Evolutionary conservation across 2,888 invertebrate genomes (phyloP), one percentile per base, ranked within the genome.

Genomic region (Cacoxenus indagator): DNA sequence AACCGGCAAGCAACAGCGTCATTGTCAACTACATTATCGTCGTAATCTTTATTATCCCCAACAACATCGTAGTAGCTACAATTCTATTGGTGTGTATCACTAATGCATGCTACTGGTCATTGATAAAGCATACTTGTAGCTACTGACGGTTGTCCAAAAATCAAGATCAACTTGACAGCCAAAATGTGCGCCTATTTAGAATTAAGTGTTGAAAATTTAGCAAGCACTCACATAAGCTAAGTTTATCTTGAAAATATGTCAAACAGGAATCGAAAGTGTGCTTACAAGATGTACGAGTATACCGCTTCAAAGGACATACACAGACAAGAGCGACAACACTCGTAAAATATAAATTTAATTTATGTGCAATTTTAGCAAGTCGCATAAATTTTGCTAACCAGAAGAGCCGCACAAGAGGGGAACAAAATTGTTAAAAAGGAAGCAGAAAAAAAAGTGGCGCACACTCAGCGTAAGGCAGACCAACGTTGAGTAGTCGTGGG

Each of bases 271-370:
- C 59, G 54, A 67, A 73, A 67, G 67, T 67, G 66, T 73, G 69
- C 74, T 64, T 69, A 75, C 70, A 66, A 65, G 65, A 73, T n/a
- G n/a, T n/a, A n/a, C n/a, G n/a, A n/a, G n/a, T n/a, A n/a, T n/a
- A n/a, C n/a, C n/a, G n/a, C n/a, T n/a, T n/a, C n/a, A n/a, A n/a
- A n/a, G n/a, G n/a, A n/a, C n/a, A n/a, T n/a, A n/a, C n/a, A n/a
- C n/a, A n/a, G 22, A 48, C 17, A 22, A 51, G 6, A 22, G 11
- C 22, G 22, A 51, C 8, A 22, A 51, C 51, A 57, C 57, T 26
- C 80, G 82, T 81, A 83, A 83, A 82, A 81, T 81, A 81, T 81
- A 82, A 82, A 81, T 81, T 81, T 81, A 82, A 81, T 81, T 81
- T 81, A 81, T 81, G 81, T 81, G 83, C 81, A 82, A 82, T 82